phyloP scores from a whole-genome alignment of 2,888 invertebrate genomes.

The Diadegma fenestrale region DNA sequence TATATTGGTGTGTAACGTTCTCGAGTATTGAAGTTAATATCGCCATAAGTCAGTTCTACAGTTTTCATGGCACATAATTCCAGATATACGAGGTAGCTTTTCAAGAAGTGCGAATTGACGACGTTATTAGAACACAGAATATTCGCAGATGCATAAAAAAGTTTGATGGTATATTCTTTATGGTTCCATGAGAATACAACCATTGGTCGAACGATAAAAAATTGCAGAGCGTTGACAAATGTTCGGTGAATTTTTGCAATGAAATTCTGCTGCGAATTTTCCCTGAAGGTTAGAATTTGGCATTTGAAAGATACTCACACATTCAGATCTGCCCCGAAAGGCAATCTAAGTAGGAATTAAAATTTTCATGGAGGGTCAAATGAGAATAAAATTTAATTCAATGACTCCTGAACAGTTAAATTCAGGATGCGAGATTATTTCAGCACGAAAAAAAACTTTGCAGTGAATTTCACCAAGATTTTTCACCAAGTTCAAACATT shows the following conservation, averaged over 20 bases:
- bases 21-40: slow-evolving; percentile 7
- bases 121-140: slow-evolving; percentile 32
- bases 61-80: slow-evolving; percentile 34
- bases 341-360: background rate
- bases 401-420: background rate
- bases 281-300: background rate
- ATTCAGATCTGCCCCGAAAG: background rate
- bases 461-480: background rate
- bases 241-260: slow-evolving; percentile 13
- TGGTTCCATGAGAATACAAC: slow-evolving; percentile 19
- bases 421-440: background rate
- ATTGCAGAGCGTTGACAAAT: background rate
- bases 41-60: slow-evolving; percentile 9
- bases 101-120: slow-evolving; percentile 15
- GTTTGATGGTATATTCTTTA: slow-evolving; percentile 13
- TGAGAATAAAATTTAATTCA: background rate
- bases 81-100: slow-evolving; percentile 6
- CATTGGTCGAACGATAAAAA: slow-evolving; percentile 20
- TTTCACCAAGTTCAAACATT: background rate
- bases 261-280: background rate
- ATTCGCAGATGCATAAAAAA: slow-evolving; percentile 25
- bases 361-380: background rate
- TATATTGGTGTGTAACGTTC: background rate
- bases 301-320: background rate
- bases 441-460: background rate